Conservation (phyloP, 2,113 vertebrate species). For the Cyanoderma ruficeps region DNA sequence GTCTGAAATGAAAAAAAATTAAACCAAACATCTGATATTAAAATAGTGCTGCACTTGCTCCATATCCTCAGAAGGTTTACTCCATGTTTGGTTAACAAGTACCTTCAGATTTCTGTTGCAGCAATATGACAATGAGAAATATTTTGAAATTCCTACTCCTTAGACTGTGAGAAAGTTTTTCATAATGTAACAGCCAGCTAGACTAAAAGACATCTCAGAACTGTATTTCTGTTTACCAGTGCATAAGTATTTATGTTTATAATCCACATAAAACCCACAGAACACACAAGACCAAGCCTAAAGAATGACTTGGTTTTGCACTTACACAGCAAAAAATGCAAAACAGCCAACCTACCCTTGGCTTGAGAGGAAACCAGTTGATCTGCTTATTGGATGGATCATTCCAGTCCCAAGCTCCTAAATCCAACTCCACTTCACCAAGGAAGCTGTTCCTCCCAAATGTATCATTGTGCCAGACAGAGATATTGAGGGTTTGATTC, state of each 20-base stretch:
- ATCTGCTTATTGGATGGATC: conserved; percentile 82
- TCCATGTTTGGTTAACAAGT: background rate
- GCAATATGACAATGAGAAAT: background rate
- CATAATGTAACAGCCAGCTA: background rate
- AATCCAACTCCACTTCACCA: conserved; percentile 88
- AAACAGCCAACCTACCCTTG: conserved; percentile 75
- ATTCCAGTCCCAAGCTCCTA: conserved; percentile 88
- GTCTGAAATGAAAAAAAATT: conserved; percentile 51
- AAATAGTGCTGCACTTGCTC: background rate
- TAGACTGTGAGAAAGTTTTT: background rate
- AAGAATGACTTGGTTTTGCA: background rate
- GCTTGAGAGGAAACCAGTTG: conserved; percentile 85
- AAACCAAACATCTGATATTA: background rate
- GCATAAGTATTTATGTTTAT: background rate
- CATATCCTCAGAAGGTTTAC: background rate
- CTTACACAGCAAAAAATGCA: background rate
- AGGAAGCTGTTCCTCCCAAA: conserved; percentile 93
- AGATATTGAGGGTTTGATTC: conserved; percentile 84
- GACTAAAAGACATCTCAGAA: background rate
- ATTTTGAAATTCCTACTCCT: background rate
- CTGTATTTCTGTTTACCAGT: background rate
- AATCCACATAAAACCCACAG: background rate
- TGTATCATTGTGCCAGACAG: conserved; percentile 92
- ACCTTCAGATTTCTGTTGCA: background rate
- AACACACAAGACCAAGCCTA: background rate